Evolutionary conservation across 2,888 invertebrate genomes (phyloP).

Genomic region (Xestia ashworthii): DNA sequence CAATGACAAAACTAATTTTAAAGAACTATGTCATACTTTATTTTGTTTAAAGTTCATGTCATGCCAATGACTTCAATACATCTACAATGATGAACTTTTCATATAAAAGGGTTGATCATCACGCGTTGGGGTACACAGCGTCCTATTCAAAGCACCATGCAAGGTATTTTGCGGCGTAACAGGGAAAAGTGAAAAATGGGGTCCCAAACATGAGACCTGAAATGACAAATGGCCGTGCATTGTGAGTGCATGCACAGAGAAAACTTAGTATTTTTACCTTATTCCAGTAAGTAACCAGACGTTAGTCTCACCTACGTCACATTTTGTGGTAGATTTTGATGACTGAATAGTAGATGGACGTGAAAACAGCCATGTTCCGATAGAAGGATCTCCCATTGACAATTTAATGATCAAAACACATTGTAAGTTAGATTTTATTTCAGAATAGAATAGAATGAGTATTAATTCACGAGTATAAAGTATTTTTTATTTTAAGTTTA

Average conservation of each 20-base stretch:
- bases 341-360: slow-evolving; percentile 25
- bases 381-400: slow-evolving; percentile 14
- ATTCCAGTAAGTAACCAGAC: slow-evolving; percentile 64
- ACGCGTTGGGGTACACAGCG: slow-evolving; percentile 12
- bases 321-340: slow-evolving; percentile 32
- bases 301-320: slow-evolving; percentile 59
- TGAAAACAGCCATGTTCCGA: slow-evolving; percentile 7
- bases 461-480: slow-evolving; percentile 35
- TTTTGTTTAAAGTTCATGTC: slow-evolving; percentile 2
- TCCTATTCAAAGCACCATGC: slow-evolving; percentile 51
- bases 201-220: slow-evolving; percentile 57
- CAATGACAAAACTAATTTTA: slow-evolving; percentile 32
- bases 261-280: slow-evolving; percentile 72
- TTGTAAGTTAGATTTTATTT: slow-evolving; percentile 58
- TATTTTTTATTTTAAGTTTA: slow-evolving; percentile 23
- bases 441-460: slow-evolving; percentile 26
- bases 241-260: slow-evolving; percentile 71
- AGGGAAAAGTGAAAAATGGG: slow-evolving; percentile 60
- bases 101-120: slow-evolving; percentile 30
- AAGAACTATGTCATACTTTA: neutral
- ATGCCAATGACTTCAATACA: slow-evolving; percentile 28
- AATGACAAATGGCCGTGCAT: slow-evolving; percentile 67
- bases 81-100: slow-evolving; percentile 39
- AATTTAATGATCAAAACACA: slow-evolving; percentile 62
- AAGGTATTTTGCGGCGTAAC: slow-evolving; percentile 42